A percentile compares a stretch with the other conserved stretches of the same genome.
Evolutionary conservation across 1,140 invertebrate species (phyloP).

Genomic region (Ceratitis capitata): DNA sequence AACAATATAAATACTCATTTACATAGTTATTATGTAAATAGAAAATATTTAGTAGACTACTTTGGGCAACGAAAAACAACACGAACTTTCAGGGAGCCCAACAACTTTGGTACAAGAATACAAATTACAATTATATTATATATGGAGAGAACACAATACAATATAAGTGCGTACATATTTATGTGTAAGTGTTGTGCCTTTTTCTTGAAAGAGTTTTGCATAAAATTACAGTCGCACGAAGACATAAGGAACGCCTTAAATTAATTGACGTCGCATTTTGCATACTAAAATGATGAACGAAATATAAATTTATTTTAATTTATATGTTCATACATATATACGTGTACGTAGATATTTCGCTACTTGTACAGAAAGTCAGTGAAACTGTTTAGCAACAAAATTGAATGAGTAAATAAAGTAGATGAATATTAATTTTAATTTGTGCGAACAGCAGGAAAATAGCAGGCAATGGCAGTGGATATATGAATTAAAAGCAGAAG

Average conservation of each 20-base stretch:
- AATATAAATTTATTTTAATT: background rate
- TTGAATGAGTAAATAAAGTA: constrained; percentile 8
- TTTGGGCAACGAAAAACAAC: background rate
- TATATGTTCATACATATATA: background rate
- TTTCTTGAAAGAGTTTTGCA: constrained; percentile 6
- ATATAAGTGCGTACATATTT: background rate
- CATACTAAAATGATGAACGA: background rate
- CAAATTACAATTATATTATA: background rate
- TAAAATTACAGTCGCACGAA: constrained; percentile 4
- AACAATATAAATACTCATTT: background rate
- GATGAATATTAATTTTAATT: constrained; percentile 31
- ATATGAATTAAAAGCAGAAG: background rate
- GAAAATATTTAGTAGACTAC: constrained; percentile 10
- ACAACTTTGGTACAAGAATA: background rate
- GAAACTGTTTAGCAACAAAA: background rate
- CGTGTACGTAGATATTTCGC: no score
- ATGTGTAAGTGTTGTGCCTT: background rate
- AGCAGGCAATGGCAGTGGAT: background rate
- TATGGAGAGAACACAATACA: background rate
- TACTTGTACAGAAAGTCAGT: no score
- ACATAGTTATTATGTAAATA: background rate
- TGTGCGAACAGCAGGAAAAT: background rate
- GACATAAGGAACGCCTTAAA: constrained; percentile 16
- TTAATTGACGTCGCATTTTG: constrained; percentile 9
- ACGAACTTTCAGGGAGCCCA: background rate